Conservation (phyloP, 2,888 invertebrate species). For the Apotomis turbidana region DNA sequence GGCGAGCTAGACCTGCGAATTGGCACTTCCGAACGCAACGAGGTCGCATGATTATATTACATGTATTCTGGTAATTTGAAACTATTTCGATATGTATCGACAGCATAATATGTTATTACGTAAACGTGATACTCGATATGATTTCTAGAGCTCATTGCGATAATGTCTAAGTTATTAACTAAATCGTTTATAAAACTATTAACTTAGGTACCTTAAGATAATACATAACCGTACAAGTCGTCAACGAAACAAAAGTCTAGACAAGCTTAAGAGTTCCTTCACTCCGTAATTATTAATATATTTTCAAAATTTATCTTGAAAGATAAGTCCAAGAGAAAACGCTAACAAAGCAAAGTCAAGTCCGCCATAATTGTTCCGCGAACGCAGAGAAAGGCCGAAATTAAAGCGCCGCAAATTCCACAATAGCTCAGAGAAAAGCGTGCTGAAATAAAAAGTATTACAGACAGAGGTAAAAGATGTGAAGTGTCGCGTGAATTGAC, state of each 20-base stretch:
- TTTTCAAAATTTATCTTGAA: slow-evolving; percentile 16
- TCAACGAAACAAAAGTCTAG: neutral
- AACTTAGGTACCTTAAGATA: neutral
- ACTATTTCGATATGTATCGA: neutral
- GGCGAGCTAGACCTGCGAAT: slow-evolving; percentile 62
- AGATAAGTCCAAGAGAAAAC: slow-evolving; percentile 12
- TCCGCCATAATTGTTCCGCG: slow-evolving; percentile 9
- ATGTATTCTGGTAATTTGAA: slow-evolving; percentile 8
- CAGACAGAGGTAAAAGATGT: neutral
- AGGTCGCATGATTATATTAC: slow-evolving; percentile 53
- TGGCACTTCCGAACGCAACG: slow-evolving; percentile 69
- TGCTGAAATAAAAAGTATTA: neutral
- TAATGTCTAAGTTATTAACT: no score
- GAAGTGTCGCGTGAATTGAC: neutral
- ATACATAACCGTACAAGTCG: no score
- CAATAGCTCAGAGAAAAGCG: slow-evolving; percentile 1
- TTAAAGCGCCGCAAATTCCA: slow-evolving; percentile 3
- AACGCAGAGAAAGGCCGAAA: slow-evolving; percentile 11
- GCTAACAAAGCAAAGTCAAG: slow-evolving; percentile 24
- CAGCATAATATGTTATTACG: no score
- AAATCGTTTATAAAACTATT: neutral
- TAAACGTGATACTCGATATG: neutral
- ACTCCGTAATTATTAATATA: slow-evolving; percentile 1
- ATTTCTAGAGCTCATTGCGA: neutral
- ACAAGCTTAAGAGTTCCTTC: neutral